phyloP scores from a whole-genome alignment of 1,140 invertebrate genomes.

The Nautilus pompilius region DNA sequence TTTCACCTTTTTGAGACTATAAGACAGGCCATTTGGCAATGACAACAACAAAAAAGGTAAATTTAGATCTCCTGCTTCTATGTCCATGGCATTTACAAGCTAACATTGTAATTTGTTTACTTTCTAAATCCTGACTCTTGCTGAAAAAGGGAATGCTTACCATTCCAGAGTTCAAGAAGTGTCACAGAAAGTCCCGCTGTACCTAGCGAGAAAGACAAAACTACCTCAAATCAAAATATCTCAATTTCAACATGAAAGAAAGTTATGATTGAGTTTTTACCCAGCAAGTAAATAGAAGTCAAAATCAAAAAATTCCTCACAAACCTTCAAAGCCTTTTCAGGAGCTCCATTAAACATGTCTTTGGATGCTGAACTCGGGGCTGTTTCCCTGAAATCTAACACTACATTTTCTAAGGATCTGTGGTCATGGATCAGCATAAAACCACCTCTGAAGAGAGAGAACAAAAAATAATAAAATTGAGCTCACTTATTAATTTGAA shows the following conservation, averaged over 20 bases:
- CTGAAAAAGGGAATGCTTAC: no score
- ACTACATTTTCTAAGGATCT: slow-evolving; percentile 48
- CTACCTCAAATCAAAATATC: background rate
- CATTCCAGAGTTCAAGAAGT: background rate
- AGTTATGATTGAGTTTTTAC: background rate
- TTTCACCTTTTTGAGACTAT: background rate
- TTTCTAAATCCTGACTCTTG: no score
- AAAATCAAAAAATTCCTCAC: background rate
- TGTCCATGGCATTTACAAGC: no score
- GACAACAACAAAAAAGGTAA: no score
- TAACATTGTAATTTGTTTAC: no score
- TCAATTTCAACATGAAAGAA: background rate
- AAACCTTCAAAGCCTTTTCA: background rate
- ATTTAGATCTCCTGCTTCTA: background rate
- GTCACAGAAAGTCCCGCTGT: background rate
- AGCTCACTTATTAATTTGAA: no score
- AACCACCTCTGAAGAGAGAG: slow-evolving; percentile 64
- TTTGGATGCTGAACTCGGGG: slow-evolving; percentile 24
- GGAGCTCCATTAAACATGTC: slow-evolving; percentile 19
- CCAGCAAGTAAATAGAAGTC: background rate
- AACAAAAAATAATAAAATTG: background rate
- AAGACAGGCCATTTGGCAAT: background rate
- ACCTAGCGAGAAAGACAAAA: background rate
- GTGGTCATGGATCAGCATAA: slow-evolving; percentile 71
- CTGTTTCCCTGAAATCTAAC: slow-evolving; percentile 46